These are phyloP conservation scores for Hestina assimilis DNA, from an alignment of 1,140 invertebrate genomes.

Conservation along the genomic window DNA sequence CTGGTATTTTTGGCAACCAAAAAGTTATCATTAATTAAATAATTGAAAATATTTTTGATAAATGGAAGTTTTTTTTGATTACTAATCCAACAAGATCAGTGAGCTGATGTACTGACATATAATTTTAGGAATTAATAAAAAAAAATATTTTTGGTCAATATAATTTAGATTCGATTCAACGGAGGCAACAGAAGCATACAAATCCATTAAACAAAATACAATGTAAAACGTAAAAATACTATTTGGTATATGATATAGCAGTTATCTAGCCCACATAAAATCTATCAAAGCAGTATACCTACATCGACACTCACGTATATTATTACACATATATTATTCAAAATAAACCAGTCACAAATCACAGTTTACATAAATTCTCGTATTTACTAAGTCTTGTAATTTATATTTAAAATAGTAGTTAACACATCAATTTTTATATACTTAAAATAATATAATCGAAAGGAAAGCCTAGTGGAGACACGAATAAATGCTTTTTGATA, in stretches of 20 bases:
- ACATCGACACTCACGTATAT: slow-evolving; percentile 63
- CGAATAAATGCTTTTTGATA: slow-evolving; percentile 62
- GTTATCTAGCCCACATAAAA: slow-evolving; percentile 72
- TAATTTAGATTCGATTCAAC: slow-evolving; percentile 18
- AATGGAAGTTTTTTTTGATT: too few relatives aligned
- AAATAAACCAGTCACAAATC: slow-evolving; percentile 78
- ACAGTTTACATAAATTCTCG: slow-evolving; percentile 77
- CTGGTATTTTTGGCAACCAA: too few relatives aligned
- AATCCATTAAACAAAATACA: slow-evolving; percentile 71
- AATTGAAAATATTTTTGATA: too few relatives aligned
- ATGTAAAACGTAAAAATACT: slow-evolving; percentile 77
- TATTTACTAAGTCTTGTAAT: slow-evolving; percentile 76
- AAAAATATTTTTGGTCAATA: slow-evolving; percentile 15
- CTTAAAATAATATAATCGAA: slow-evolving; percentile 47
- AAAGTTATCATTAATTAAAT: too few relatives aligned
- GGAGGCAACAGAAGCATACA: slow-evolving; percentile 51
- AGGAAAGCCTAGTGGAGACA: slow-evolving; percentile 46
- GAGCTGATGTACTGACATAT: too few relatives aligned
- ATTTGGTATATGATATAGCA: slow-evolving; percentile 77
- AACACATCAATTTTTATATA: slow-evolving; percentile 59
- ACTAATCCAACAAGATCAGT: too few relatives aligned
- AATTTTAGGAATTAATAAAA: too few relatives aligned
- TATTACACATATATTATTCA: slow-evolving; percentile 73
- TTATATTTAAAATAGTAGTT: slow-evolving; percentile 64
- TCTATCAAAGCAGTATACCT: slow-evolving; percentile 71